A percentile compares a stretch with the other conserved stretches of the same genome.
phyloP scores from a whole-genome alignment of 2,113 vertebrate species.

The Parotia lawesii region DNA sequence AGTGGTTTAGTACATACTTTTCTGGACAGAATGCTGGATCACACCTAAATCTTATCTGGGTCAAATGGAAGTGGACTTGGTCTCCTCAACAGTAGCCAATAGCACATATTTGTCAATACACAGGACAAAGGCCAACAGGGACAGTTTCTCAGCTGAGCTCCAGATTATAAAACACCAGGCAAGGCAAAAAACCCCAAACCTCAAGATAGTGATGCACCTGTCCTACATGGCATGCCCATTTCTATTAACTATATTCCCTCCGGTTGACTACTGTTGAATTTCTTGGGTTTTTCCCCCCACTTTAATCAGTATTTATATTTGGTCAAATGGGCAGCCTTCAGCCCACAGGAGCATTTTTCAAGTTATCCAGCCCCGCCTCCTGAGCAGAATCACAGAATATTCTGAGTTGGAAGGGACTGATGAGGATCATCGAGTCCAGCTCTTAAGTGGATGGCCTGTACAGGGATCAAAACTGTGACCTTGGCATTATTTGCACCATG shows the following conservation, averaged over 20 bases:
- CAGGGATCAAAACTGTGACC: not conserved
- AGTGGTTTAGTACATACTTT: not conserved
- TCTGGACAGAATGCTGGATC: not conserved
- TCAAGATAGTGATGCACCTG: not conserved
- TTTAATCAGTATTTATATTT: not conserved
- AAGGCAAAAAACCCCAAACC: not conserved
- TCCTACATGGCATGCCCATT: not conserved
- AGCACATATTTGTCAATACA: not conserved
- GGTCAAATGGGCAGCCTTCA: not conserved
- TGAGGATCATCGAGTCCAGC: not conserved
- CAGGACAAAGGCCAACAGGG: not conserved
- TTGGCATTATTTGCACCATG: not conserved
- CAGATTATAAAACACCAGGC: not conserved
- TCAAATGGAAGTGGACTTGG: not conserved
- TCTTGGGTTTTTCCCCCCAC: rapidly evolving
- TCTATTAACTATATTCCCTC: not conserved
- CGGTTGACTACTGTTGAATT: not conserved
- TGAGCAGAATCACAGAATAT: not conserved
- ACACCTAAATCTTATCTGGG: not conserved
- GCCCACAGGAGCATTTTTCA: not conserved
- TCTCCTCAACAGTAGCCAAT: not conserved
- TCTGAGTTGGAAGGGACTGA: not conserved
- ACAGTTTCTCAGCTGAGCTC: not conserved
- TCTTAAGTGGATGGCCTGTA: not conserved
- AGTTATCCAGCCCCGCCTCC: not conserved